Conservation (phyloP, 2,888 invertebrate genomes). For the Chrysolina haemoptera region DNA sequence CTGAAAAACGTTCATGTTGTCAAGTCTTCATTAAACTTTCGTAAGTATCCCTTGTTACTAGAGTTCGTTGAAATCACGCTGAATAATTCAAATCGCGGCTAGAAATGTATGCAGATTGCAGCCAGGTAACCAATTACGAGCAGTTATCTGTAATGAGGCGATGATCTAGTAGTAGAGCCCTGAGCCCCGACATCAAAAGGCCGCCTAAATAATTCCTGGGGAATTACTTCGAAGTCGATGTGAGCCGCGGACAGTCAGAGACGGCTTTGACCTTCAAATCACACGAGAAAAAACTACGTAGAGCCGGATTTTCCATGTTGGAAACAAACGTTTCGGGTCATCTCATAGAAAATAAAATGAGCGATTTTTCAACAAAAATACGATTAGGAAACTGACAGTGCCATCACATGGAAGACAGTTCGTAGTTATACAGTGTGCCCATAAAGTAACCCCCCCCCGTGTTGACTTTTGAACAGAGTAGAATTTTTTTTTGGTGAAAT, state of each 20-base stretch:
- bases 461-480: too few species aligned
- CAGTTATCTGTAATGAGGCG: slow-evolving; percentile 60
- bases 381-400: too few species aligned
- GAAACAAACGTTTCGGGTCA: too few species aligned
- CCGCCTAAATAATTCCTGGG: slow-evolving; percentile 29
- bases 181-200: slow-evolving; percentile 29
- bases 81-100: slow-evolving; percentile 41
- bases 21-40: neutral
- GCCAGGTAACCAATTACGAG: slow-evolving; percentile 60
- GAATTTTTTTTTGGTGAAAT: too few species aligned
- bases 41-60: slow-evolving; percentile 9
- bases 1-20: slow-evolving; percentile 16
- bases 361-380: too few species aligned
- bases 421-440: too few species aligned
- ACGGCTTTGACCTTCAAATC: neutral
- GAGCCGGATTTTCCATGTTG: too few species aligned
- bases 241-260: neutral
- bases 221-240: slow-evolving; percentile 11
- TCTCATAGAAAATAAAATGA: too few species aligned
- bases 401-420: too few species aligned
- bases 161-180: slow-evolving; percentile 24
- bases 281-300: neutral
- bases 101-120: slow-evolving; percentile 63
- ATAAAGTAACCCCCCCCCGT: too few species aligned
- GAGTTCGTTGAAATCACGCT: slow-evolving; percentile 11